Evolutionary conservation across 2,113 vertebrate genomes (phyloP).

Genomic region (Cephalopterus ornatus): DNA sequence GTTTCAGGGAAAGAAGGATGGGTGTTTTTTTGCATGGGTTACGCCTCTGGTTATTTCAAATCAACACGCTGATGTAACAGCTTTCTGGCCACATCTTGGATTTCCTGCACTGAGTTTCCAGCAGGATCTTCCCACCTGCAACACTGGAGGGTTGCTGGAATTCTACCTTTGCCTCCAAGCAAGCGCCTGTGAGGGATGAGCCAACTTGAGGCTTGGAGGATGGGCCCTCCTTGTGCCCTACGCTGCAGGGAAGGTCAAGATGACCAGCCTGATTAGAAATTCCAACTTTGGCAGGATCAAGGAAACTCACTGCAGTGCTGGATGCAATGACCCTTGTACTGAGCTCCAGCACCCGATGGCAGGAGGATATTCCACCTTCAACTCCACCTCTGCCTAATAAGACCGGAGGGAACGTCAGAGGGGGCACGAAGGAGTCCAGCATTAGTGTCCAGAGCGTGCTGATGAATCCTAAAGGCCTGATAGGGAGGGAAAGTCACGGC

Average conservation of each 20-base stretch:
- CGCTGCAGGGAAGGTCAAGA: background rate
- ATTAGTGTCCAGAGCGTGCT: background rate
- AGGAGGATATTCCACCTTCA: background rate
- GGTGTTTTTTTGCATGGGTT: background rate
- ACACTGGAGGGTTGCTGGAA: background rate
- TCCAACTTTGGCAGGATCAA: background rate
- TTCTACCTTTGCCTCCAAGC: background rate
- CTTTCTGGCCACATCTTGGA: background rate
- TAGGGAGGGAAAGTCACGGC: background rate
- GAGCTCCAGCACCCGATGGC: rapidly evolving
- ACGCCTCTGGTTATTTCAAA: background rate
- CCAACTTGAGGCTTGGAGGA: background rate
- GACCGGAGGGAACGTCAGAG: background rate
- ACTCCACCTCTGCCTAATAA: background rate
- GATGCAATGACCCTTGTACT: background rate
- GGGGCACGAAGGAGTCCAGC: background rate
- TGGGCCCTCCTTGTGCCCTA: too few species aligned
- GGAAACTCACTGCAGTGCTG: background rate
- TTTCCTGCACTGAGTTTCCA: background rate
- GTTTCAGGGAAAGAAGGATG: background rate
- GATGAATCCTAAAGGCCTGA: background rate
- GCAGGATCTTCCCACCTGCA: background rate
- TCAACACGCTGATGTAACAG: background rate
- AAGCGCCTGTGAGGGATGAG: background rate
- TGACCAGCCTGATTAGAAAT: background rate